Percentiles rank a stretch among this genome's conserved stretches.
phyloP scores from a whole-genome alignment of 2,113 vertebrate species.

The Lepidothrix coronata region DNA sequence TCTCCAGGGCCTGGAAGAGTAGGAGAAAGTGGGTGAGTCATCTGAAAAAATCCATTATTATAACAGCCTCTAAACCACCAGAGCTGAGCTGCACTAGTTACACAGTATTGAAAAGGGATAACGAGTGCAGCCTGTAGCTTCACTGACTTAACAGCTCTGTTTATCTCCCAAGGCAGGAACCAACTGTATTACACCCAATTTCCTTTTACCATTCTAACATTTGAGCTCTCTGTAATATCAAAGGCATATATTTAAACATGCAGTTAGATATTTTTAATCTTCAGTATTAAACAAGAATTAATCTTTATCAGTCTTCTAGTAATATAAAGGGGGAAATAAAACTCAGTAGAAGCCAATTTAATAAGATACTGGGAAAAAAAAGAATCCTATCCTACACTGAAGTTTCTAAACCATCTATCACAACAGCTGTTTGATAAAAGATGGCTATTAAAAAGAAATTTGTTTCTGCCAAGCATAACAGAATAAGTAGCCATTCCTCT shows the following conservation, averaged over 20 bases:
- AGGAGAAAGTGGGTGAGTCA: neutral
- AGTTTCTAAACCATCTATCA: neutral
- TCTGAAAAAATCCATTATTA: neutral
- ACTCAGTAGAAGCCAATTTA: neutral
- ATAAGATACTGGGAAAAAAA: neutral
- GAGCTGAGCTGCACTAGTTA: neutral
- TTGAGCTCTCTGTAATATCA: neutral
- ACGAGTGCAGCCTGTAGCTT: neutral
- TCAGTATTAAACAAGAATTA: neutral
- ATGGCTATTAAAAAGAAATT: neutral
- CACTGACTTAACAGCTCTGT: neutral
- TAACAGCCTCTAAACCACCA: neutral
- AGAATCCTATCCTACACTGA: neutral
- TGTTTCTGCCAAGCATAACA: neutral
- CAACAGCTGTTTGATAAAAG: neutral
- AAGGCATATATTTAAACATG: neutral
- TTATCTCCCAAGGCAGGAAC: neutral
- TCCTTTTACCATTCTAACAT: neutral
- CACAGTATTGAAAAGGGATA: neutral
- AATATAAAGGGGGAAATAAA: neutral
- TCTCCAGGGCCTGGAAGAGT: neutral
- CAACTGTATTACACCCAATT: neutral
- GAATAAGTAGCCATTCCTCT: neutral
- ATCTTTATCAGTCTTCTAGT: neutral
- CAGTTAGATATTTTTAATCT: neutral